These are phyloP conservation scores for Yponomeuta sedellus DNA, from an alignment of 2,888 invertebrate genomes.

Conservation along the genomic window DNA sequence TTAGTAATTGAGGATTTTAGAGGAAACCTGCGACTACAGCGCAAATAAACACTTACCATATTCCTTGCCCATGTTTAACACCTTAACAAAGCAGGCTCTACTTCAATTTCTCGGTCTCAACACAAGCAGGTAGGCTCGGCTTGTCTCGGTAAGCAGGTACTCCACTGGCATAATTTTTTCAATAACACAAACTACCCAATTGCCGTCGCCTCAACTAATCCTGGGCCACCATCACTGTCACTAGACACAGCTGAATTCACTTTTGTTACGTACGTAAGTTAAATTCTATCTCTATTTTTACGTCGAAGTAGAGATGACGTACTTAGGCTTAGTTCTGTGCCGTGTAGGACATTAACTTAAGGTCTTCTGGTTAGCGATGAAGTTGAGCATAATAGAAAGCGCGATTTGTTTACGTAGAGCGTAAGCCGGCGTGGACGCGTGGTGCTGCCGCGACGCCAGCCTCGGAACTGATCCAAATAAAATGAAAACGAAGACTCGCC, in stretches of 20 bases:
- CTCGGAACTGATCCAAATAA: background rate
- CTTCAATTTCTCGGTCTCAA: background rate
- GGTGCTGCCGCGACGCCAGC: background rate
- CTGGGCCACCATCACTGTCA: conserved; percentile 13
- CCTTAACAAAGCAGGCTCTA: background rate
- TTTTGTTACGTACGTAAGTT: background rate
- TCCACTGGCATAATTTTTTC: conserved; percentile 8
- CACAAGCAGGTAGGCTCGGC: background rate
- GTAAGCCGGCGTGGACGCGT: background rate
- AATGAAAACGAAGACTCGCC: conserved; percentile 1
- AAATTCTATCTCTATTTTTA: background rate
- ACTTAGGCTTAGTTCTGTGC: no score
- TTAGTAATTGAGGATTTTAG: background rate
- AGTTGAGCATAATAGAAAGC: background rate
- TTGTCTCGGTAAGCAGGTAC: no score
- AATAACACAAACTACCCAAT: background rate
- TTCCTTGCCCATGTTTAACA: conserved; percentile 48
- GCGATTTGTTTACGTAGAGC: background rate
- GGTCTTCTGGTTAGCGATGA: background rate
- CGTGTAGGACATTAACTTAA: no score
- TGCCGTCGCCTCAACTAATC: background rate
- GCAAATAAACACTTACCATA: conserved; percentile 40
- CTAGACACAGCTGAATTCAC: conserved; percentile 16
- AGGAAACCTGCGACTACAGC: background rate
- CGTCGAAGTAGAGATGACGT: no score